Base-by-base conservation (phyloP, 2,113 vertebrate genomes). In the Crotophaga sulcirostris region DNA sequence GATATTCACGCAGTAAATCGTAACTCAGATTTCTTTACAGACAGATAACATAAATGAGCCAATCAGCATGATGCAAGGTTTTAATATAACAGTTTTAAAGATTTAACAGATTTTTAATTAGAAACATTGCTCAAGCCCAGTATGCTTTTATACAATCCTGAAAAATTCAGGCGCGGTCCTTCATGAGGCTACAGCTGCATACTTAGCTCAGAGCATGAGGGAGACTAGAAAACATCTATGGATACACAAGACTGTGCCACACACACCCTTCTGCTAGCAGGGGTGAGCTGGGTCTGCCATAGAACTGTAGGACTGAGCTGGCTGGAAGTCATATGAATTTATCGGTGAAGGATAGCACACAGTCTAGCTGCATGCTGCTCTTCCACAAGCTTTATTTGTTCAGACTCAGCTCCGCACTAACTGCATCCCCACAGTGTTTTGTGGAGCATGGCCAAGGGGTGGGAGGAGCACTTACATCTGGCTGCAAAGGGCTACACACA, bases 211-310 rank as follows among this genome's bases (percentile, higher is more conserved):
- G 44, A 38, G 34, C 25, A 25, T 0, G 29, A 45, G 47, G n/a
- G n/a, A 45, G 13, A 7, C 2, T 2, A 20, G 70, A 59, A 21
- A 52, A 47, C 47, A 5, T 40, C 25, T n/a, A 19, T 7, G 31
- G n/a, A 2, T 8, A 2, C 3, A 3, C 3, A 2, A 73, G n/a
- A 20, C 59, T 38, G 11, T 6, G 31, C 9, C 28, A 52, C 69
- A 36, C 3, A 3, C 18, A 11, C 8, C 60, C 36, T 34, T 9
- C 16, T 15, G n/a, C 70, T 5, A 8, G 28, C n/a, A 47, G 24
- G 51, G 36, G 5, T 23, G 73, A 55, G 49, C 18, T 79, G 80
- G 42, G 49, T 47, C 8, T 62, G 89, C 52, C 58, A 2, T 13
- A 42, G 40, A 13, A 42, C 40, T 42, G 40, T 4, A 26, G 29